Evolutionary conservation across 1,140 invertebrate genomes (phyloP).

Genomic region (Colletes gigas): DNA sequence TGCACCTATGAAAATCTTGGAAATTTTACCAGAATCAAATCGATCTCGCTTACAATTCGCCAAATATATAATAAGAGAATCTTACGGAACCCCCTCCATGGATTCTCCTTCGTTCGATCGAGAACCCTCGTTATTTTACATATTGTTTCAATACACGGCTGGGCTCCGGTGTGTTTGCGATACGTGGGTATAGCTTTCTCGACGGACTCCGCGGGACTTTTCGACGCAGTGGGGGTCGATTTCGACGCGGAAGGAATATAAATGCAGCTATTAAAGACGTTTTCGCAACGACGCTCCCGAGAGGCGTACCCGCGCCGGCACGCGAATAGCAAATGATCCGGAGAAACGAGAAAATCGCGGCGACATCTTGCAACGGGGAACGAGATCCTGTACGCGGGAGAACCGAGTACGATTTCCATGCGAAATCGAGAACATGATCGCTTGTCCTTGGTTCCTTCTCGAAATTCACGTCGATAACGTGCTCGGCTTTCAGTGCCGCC

Average conservation of each 20-base stretch:
- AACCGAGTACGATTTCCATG: not conserved
- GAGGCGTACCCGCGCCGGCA: constrained; percentile 12
- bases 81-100: constrained; percentile 39
- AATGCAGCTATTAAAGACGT: constrained; percentile 74
- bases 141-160: constrained; percentile 63
- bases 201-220: constrained; percentile 20
- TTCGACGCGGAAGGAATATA: constrained; percentile 69
- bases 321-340: constrained; percentile 51
- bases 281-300: constrained; percentile 19
- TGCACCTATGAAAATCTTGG: no score
- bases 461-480: constrained; percentile 10
- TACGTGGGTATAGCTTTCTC: constrained; percentile 14
- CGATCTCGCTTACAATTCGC: no score
- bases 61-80: not conserved
- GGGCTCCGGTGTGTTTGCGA: not conserved
- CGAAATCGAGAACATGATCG: not conserved
- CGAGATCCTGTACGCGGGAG: not conserved
- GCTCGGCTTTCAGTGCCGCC: not conserved
- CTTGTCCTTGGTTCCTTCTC: not conserved
- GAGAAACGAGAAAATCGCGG: constrained; percentile 17
- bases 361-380: constrained; percentile 16
- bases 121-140: constrained; percentile 64
- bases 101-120: constrained; percentile 52
- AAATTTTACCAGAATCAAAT: no score
- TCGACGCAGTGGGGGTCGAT: constrained; percentile 48